phyloP scores from a whole-genome alignment of 2,888 invertebrate genomes.

The Drosophila leonis region DNA sequence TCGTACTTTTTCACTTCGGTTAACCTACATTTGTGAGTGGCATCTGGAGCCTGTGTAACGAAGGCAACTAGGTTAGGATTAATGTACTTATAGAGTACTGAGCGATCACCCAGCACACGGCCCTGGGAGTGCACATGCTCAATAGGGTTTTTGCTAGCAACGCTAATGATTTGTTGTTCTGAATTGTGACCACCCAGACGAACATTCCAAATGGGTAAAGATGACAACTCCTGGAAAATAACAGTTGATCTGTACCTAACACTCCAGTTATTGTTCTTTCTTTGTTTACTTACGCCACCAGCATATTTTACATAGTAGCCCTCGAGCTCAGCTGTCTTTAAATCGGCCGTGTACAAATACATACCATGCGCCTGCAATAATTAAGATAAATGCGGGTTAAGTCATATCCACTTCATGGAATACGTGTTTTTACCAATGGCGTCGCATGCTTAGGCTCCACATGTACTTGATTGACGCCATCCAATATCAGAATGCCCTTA shows the following conservation, averaged over 20 bases:
- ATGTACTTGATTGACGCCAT: slow-evolving; percentile 88
- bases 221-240: slow-evolving; percentile 86
- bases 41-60: slow-evolving; percentile 91
- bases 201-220: slow-evolving; percentile 90
- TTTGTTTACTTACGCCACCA: slow-evolving; percentile 73
- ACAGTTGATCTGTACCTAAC: not conserved
- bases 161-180: slow-evolving; percentile 88
- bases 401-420: not conserved
- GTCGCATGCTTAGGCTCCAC: slow-evolving; percentile 88
- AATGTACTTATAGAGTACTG: slow-evolving; percentile 98
- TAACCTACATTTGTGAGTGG: slow-evolving; percentile 89
- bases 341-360: slow-evolving; percentile 89
- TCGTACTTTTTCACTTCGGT: too few species aligned
- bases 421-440: slow-evolving; percentile 68
- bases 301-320: slow-evolving; percentile 87
- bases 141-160: slow-evolving; percentile 88
- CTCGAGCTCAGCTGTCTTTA: slow-evolving; percentile 87
- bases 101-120: slow-evolving; percentile 96
- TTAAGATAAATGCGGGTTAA: not conserved
- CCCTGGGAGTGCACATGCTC: slow-evolving; percentile 97
- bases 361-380: slow-evolving; percentile 85
- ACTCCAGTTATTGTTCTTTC: not conserved
- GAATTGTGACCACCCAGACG: slow-evolving; percentile 88
- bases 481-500: slow-evolving; percentile 92
- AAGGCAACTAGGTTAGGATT: slow-evolving; percentile 98